Evolutionary conservation across 2,888 invertebrate genomes (phyloP).

Genomic region (Ophraella communa): DNA sequence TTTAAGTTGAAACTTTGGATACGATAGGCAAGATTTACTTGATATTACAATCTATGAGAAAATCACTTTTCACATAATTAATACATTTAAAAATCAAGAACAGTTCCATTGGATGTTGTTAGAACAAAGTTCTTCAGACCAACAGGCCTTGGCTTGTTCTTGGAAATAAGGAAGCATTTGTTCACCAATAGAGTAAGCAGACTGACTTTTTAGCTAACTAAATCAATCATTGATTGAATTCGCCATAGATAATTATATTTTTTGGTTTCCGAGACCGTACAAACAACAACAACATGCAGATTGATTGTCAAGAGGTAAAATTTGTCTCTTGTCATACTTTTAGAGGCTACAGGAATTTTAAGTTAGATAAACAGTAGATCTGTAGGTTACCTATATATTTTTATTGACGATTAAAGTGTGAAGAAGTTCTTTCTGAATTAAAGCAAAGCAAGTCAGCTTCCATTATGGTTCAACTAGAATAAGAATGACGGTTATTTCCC

Average conservation of each 20-base stretch:
- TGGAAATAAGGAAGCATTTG: neutral
- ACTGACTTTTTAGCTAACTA: neutral
- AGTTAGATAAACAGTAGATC: too few species aligned
- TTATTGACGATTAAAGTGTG: too few species aligned
- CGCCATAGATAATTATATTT: neutral
- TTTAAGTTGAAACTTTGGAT: too few species aligned
- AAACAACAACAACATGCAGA: neutral
- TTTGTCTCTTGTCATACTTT: neutral
- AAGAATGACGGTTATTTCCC: too few species aligned
- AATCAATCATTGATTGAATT: neutral
- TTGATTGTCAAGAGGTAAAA: neutral
- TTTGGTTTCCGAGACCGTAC: neutral
- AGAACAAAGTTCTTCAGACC: neutral
- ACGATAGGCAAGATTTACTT: too few species aligned
- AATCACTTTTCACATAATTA: too few species aligned
- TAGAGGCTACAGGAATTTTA: neutral
- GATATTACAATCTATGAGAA: too few species aligned
- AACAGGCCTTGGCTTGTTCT: slow-evolving; percentile 1
- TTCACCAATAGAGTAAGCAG: neutral
- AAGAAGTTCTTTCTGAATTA: too few species aligned
- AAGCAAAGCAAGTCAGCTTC: too few species aligned
- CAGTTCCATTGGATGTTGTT: neutral
- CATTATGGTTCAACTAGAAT: too few species aligned
- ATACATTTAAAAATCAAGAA: slow-evolving; percentile 3
- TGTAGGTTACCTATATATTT: too few species aligned